These are phyloP conservation scores for Papilio machaon DNA, from an alignment of 1,140 invertebrate genomes.

Conservation along the genomic window DNA sequence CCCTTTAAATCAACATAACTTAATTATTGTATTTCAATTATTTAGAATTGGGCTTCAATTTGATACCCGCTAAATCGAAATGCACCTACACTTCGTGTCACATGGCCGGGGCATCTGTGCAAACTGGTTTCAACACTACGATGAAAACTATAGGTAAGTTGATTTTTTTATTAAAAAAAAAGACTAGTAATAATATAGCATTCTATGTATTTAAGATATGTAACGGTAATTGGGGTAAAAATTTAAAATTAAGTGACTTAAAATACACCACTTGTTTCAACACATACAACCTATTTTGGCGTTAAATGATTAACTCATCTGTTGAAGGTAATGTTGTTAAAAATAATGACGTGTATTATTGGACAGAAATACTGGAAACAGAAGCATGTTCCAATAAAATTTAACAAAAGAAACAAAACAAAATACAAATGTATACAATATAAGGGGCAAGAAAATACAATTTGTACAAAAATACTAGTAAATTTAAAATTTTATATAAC, in stretches of 20 bases:
- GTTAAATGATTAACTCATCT: neutral
- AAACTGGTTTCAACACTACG: neutral
- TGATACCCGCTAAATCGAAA: neutral
- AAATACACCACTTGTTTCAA: too few relatives aligned
- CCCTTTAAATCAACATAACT: neutral
- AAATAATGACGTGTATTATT: too few relatives aligned
- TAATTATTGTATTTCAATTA: neutral
- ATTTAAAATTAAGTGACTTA: too few relatives aligned
- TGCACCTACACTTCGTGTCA: neutral
- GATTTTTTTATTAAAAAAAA: neutral
- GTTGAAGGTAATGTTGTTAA: neutral
- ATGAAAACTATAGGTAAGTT: neutral
- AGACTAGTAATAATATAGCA: neutral
- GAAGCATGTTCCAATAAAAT: neutral
- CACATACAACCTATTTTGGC: neutral
- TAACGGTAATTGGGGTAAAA: too few relatives aligned
- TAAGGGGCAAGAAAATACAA: neutral
- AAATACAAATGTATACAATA: neutral
- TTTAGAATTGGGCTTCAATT: neutral
- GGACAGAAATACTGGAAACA: neutral
- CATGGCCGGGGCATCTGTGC: neutral
- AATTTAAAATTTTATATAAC: too few relatives aligned
- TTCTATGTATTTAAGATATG: too few relatives aligned
- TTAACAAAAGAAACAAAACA: neutral
- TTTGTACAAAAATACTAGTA: too few relatives aligned